phyloP scores from a whole-genome alignment of 2,113 vertebrate species.

The Aspidoscelis tigris region DNA sequence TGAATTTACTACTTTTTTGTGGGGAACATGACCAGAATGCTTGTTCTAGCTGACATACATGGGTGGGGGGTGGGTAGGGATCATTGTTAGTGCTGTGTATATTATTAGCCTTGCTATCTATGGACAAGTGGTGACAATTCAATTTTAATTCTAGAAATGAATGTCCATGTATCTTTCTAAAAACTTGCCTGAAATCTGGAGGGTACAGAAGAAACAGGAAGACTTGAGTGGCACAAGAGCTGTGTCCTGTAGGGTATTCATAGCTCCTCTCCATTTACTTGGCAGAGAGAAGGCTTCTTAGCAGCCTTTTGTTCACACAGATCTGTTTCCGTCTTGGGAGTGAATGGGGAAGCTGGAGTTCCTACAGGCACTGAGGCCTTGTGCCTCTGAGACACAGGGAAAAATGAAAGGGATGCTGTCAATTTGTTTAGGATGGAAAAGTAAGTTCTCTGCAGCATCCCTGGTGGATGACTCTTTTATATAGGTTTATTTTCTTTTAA shows the following conservation, averaged over 20 bases:
- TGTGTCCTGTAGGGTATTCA: slow-evolving; percentile 20
- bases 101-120: slow-evolving; percentile 71
- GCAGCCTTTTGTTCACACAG: not conserved
- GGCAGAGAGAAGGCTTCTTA: not conserved
- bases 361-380: not conserved
- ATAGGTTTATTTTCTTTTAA: slow-evolving; percentile 58
- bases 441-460: slow-evolving; percentile 47
- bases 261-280: not conserved
- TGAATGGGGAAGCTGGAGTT: not conserved
- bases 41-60: slow-evolving; percentile 60
- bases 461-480: slow-evolving; percentile 38
- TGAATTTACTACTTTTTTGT: slow-evolving; percentile 60
- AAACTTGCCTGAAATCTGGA: slow-evolving; percentile 43
- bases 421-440: slow-evolving; percentile 51
- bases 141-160: slow-evolving; percentile 54
- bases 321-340: not conserved
- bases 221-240: not conserved
- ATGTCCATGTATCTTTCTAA: slow-evolving; percentile 59
- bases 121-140: slow-evolving; percentile 68
- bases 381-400: not conserved
- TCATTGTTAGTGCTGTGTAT: slow-evolving; percentile 70
- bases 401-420: slow-evolving; percentile 34
- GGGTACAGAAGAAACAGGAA: not conserved
- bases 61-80: slow-evolving; percentile 14
- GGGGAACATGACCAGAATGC: slow-evolving; percentile 59